Conservation (phyloP, 1,140 invertebrate species). For the Lepidurus arcticus region DNA sequence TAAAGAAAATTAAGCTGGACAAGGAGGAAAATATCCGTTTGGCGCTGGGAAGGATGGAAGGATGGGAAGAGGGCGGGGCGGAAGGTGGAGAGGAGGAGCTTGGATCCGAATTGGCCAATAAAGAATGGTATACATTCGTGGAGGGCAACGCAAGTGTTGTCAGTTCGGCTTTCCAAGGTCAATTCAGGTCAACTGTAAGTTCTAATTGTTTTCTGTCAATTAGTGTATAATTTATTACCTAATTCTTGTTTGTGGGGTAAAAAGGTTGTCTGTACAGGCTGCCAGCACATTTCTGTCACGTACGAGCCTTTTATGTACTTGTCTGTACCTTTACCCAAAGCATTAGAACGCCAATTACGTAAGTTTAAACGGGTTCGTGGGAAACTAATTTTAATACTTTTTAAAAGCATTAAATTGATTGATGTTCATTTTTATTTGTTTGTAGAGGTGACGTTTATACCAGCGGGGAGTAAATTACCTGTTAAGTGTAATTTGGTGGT, state of each 20-base stretch:
- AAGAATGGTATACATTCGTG: slow-evolving; percentile 59
- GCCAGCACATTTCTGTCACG: slow-evolving; percentile 61
- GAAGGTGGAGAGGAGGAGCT: background rate
- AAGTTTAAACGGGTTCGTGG: slow-evolving; percentile 37
- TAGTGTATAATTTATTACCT: slow-evolving; percentile 26
- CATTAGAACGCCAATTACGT: slow-evolving; percentile 59
- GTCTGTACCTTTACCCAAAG: slow-evolving; percentile 61
- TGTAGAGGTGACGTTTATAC: slow-evolving; percentile 55
- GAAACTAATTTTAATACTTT: background rate
- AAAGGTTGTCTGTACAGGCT: slow-evolving; percentile 61
- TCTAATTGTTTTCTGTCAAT: slow-evolving; percentile 2
- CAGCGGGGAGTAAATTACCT: slow-evolving; percentile 47
- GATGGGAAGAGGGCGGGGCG: slow-evolving; percentile 17
- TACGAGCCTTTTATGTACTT: slow-evolving; percentile 71
- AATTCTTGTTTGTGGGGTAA: slow-evolving; percentile 38
- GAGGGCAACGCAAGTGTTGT: slow-evolving; percentile 57
- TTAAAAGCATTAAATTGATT: slow-evolving; percentile 24
- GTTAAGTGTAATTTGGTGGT: slow-evolving; percentile 55
- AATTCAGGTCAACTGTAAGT: slow-evolving; percentile 64
- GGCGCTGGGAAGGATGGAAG: background rate
- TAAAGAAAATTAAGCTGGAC: slow-evolving; percentile 49
- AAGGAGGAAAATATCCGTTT: slow-evolving; percentile 43
- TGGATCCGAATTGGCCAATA: slow-evolving; percentile 51
- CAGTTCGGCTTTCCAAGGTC: slow-evolving; percentile 65
- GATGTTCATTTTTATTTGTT: slow-evolving; percentile 30